Evolutionary conservation across 2,113 vertebrate genomes (phyloP), one percentile per base, ranked within the genome.

Genomic region (Cephalopterus ornatus): DNA sequence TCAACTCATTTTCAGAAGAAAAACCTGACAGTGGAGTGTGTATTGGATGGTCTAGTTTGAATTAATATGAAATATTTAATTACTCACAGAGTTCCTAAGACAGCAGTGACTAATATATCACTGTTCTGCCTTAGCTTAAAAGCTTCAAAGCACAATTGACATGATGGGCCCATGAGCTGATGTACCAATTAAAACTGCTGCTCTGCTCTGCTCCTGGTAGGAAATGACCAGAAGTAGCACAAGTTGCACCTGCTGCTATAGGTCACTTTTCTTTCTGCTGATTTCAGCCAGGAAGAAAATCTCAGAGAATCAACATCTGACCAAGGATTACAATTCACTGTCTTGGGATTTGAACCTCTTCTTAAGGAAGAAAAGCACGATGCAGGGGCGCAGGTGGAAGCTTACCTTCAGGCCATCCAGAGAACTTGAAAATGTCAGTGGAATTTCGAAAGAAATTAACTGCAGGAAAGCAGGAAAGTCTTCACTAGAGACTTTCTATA

Each of bases 211-310:
- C 26, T 52, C 42, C 33, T 22, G 30, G 35, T 22, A 67, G 74
- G 52, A 82, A 82, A 77, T 20, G 1, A 49, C 41, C 35, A 81
- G 81, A 81, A 92, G 87, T 27, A 72, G 14, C 65, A 59, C 15
- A 59, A 26, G 21, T 33, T 11, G 4, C 11, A 59, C 66, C 30
- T 87, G 44, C 47, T 82, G 35, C 61, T 63, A 6, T 2, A 56
- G 33, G 14, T 85, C 56, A 39, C 30, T 81, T 95, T 56, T 80
- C 39, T 87, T 49, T 82, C 62, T 47, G 21, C 16, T 61, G n/a
- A 50, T 96, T 93, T 85, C 61, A 89, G n/a, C 32, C 44, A 67
- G 37, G 47, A 78, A 78, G 59, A 81, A 89, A 89, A 71, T 63
- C 13, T 74, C n/a, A 14, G 46, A 50, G 37, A 89, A 74, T 59